Evolutionary conservation across 2,888 invertebrate species (phyloP).

Genomic region (Protodeltote pygarga): DNA sequence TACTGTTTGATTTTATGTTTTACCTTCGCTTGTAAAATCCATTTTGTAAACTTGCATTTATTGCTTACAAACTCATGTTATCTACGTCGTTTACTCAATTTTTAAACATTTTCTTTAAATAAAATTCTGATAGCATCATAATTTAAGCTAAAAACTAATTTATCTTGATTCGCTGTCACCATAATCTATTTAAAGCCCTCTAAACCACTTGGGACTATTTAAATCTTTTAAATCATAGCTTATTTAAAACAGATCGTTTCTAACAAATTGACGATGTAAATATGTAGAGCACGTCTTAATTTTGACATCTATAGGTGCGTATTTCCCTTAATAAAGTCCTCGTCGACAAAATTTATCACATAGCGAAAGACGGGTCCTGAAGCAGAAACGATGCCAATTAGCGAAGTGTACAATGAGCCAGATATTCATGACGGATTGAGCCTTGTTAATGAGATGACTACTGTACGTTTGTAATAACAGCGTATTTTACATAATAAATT

Average conservation of each 20-base stretch:
- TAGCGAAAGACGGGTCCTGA: constrained; percentile 45
- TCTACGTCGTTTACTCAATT: too few relatives aligned
- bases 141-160: constrained; percentile 15
- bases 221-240: constrained; percentile 18
- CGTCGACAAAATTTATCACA: constrained; percentile 36
- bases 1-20: too few relatives aligned
- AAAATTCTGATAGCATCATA: constrained; percentile 5
- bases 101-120: too few relatives aligned
- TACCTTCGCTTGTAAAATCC: too few relatives aligned
- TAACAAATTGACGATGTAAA: constrained; percentile 14
- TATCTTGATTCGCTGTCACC: constrained; percentile 9
- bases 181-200: constrained; percentile 17
- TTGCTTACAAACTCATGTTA: too few relatives aligned
- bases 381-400: constrained; percentile 72
- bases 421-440: constrained; percentile 64
- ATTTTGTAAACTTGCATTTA: too few relatives aligned
- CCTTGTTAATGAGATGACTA: constrained; percentile 62
- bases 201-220: constrained; percentile 19
- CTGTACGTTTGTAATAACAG: constrained; percentile 45
- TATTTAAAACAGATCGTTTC: constrained; percentile 10
- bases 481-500: constrained; percentile 45
- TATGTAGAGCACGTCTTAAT: constrained; percentile 6
- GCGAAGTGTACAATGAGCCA: constrained; percentile 62
- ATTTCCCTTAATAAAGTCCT: constrained; percentile 25
- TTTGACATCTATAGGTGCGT: constrained; percentile 12